Conservation (phyloP, 2,797 vertebrate genomes). For the Poeciliopsis turneri region DNA sequence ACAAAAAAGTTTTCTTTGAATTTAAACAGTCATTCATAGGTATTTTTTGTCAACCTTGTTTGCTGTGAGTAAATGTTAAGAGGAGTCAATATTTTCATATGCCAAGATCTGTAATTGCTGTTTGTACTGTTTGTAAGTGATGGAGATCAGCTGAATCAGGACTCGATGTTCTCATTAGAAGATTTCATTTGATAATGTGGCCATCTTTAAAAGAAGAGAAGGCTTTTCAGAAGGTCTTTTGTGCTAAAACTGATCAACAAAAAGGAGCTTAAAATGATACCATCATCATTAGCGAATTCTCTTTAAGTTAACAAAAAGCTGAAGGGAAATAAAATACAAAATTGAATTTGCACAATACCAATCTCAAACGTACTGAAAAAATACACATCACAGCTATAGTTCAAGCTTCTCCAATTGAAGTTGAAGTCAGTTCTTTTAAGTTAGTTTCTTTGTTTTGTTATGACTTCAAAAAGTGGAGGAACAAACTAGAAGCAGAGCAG, state of each 20-base stretch:
- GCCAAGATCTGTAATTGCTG: neutral
- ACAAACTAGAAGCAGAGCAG: neutral
- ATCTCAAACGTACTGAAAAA: constrained; percentile 19
- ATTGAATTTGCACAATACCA: constrained; percentile 18
- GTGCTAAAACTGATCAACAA: constrained; percentile 31
- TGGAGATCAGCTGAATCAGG: neutral
- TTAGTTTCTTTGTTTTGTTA: constrained; percentile 8
- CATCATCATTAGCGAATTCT: constrained; percentile 32
- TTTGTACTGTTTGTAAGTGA: neutral
- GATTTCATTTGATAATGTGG: constrained; percentile 13
- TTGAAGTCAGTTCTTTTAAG: neutral
- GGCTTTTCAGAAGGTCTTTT: constrained; percentile 13
- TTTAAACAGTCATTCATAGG: neutral
- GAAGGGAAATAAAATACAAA: constrained; percentile 2
- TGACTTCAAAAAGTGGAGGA: neutral
- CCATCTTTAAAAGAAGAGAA: constrained; percentile 11
- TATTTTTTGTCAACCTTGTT: neutral
- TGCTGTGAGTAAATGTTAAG: neutral
- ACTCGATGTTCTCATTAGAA: neutral
- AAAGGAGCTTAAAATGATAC: constrained; percentile 32
- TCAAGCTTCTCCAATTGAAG: neutral
- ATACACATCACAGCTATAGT: neutral
- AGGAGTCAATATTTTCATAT: neutral
- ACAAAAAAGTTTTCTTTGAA: neutral
- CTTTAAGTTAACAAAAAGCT: constrained; percentile 46